Conservation (phyloP, 2,888 invertebrate species). For the Marasmarcha lunaedactyla region DNA sequence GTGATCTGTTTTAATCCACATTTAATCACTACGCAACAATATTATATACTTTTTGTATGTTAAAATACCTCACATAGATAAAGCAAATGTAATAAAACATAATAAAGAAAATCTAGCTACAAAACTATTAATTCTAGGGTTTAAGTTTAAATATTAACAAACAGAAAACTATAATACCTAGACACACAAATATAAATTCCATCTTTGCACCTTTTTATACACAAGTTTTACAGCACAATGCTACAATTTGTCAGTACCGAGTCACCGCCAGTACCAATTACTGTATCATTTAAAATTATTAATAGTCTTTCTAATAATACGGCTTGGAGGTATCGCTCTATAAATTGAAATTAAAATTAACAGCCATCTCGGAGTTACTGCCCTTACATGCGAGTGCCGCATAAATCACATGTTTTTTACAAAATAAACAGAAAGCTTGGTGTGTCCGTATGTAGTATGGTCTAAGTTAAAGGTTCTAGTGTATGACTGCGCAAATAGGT, state of each 20-base stretch:
- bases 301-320: constrained; percentile 43
- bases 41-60: too few relatives aligned
- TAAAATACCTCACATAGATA: too few relatives aligned
- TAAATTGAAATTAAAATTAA: constrained; percentile 68
- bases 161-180: too few relatives aligned
- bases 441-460: constrained; percentile 31
- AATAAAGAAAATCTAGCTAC: too few relatives aligned
- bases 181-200: too few relatives aligned
- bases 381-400: constrained; percentile 41
- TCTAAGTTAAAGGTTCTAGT: constrained; percentile 21
- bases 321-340: constrained; percentile 38
- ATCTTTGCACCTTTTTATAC: too few relatives aligned
- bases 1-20: too few relatives aligned
- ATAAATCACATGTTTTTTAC: constrained; percentile 55
- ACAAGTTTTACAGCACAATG: not conserved
- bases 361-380: constrained; percentile 34
- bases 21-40: too few relatives aligned
- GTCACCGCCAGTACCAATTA: constrained; percentile 20
- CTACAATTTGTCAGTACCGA: not conserved
- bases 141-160: too few relatives aligned
- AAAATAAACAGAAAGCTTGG: constrained; percentile 44
- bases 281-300: constrained; percentile 34
- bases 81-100: too few relatives aligned
- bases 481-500: too few relatives aligned
- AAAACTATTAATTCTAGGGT: too few relatives aligned